phyloP scores from a whole-genome alignment of 2,113 vertebrate species.

The Brevimyrus niger region DNA sequence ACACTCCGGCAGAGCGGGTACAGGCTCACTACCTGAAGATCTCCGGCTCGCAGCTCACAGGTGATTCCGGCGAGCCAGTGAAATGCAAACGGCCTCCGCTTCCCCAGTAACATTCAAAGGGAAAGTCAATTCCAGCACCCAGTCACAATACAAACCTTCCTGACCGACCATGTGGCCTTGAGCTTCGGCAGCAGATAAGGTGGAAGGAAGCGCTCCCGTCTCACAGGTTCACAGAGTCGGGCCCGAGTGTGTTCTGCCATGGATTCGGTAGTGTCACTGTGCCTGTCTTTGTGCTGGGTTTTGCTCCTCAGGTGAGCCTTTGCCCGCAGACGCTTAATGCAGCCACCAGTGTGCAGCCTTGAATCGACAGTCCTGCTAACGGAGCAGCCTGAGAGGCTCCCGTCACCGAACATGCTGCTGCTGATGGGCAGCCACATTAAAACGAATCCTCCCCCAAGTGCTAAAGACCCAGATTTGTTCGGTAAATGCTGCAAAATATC shows the following conservation, averaged over 20 bases:
- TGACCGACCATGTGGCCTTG: not conserved
- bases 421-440: not conserved
- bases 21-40: not conserved
- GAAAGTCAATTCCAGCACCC: not conserved
- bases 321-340: not conserved
- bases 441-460: not conserved
- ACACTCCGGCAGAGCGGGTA: not conserved
- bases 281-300: slow-evolving; percentile 18
- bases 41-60: not conserved
- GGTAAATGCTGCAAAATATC: not conserved
- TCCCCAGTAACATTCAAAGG: not conserved
- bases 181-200: not conserved
- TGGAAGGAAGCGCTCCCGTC: not conserved
- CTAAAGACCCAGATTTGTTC: slow-evolving; percentile 4
- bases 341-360: not conserved
- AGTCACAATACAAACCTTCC: not conserved
- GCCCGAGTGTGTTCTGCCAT: not conserved
- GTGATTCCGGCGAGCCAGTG: not conserved
- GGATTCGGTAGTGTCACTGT: not conserved
- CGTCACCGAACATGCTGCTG: not conserved
- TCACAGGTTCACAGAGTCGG: not conserved
- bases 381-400: not conserved
- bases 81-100: not conserved
- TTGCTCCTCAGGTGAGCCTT: not conserved
- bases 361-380: not conserved